A percentile compares a stretch with the other conserved stretches of the same genome.
These are phyloP conservation scores for Nerophis ophidion DNA, from an alignment of 2,113 vertebrate species.

Conservation along the genomic window DNA sequence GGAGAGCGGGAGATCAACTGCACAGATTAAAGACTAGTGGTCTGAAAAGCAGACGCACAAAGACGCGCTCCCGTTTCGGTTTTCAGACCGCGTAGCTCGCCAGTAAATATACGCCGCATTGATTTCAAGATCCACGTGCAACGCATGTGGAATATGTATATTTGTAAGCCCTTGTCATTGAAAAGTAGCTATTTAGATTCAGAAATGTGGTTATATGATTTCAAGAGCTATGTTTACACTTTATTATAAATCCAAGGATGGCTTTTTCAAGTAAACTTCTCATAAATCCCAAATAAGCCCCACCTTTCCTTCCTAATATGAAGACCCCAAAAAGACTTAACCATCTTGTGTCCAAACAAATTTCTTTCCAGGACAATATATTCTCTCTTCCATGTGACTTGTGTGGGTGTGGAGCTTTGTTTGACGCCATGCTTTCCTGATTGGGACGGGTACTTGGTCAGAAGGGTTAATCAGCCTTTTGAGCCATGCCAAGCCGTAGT, in stretches of 20 bases:
- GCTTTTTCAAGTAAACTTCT: slow-evolving; percentile 15
- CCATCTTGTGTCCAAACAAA: slow-evolving; percentile 70
- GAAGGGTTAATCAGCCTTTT: slow-evolving; percentile 78
- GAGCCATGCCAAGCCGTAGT: slow-evolving; percentile 68
- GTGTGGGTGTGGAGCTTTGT: slow-evolving; percentile 74
- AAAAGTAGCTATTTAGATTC: slow-evolving; percentile 28
- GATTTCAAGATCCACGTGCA: slow-evolving; percentile 41
- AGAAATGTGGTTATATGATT: slow-evolving; percentile 24
- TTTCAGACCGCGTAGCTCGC: slow-evolving; percentile 24
- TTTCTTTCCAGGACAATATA: slow-evolving; percentile 63
- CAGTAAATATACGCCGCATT: slow-evolving; percentile 30
- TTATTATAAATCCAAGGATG: not conserved
- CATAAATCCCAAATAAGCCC: slow-evolving; percentile 23
- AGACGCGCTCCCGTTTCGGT: slow-evolving; percentile 38
- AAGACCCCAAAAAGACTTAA: slow-evolving; percentile 38
- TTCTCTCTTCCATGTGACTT: slow-evolving; percentile 71
- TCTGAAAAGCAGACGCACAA: slow-evolving; percentile 53
- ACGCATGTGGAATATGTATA: slow-evolving; percentile 39
- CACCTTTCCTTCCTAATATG: slow-evolving; percentile 47
- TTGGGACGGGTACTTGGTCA: slow-evolving; percentile 72
- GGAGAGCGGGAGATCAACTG: slow-evolving; percentile 63
- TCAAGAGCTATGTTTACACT: slow-evolving; percentile 14
- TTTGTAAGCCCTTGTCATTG: slow-evolving; percentile 8
- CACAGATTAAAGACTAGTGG: slow-evolving; percentile 62
- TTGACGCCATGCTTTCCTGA: slow-evolving; percentile 55